Percentiles rank a stretch among this genome's conserved stretches.
Evolutionary conservation across 2,888 invertebrate genomes (phyloP).

Genomic region (Tryphoninae sp.): DNA sequence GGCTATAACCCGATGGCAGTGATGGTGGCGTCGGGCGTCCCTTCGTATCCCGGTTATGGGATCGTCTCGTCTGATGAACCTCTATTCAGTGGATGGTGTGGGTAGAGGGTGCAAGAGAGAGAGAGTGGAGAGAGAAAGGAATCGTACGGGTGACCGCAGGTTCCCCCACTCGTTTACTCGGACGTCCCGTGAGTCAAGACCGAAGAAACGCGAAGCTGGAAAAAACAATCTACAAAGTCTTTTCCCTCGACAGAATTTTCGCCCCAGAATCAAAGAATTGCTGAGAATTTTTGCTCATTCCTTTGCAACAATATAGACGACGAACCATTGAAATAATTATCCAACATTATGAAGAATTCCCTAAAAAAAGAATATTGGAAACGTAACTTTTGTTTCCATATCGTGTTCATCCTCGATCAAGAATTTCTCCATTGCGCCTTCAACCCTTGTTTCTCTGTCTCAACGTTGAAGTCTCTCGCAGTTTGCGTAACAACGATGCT

Average conservation of each 20-base stretch:
- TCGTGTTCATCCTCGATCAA: neutral
- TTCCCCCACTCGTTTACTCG: slow-evolving; percentile 37
- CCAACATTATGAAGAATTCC: neutral
- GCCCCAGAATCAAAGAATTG: slow-evolving; percentile 32
- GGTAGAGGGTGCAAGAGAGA: slow-evolving; percentile 38
- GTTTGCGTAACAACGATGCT: neutral
- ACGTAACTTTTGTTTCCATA: no score
- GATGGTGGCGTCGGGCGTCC: slow-evolving; percentile 49
- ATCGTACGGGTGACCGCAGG: slow-evolving; percentile 47
- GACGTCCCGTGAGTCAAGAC: slow-evolving; percentile 33
- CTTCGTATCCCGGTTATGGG: slow-evolving; percentile 61
- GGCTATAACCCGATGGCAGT: slow-evolving; percentile 58
- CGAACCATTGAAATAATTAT: neutral
- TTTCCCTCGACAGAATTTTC: slow-evolving; percentile 27
- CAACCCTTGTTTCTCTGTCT: neutral
- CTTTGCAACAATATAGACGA: neutral
- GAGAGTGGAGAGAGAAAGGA: slow-evolving; percentile 25
- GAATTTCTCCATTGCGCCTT: slow-evolving; percentile 14
- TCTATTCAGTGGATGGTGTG: slow-evolving; percentile 69
- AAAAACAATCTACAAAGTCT: slow-evolving; percentile 25
- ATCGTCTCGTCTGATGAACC: slow-evolving; percentile 71
- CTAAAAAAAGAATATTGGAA: neutral
- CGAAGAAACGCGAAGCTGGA: slow-evolving; percentile 1
- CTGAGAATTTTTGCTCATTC: slow-evolving; percentile 30
- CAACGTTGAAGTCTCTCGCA: slow-evolving; percentile 34